Conservation (phyloP, 2,888 invertebrate species). For the Cheilosia variabilis region DNA sequence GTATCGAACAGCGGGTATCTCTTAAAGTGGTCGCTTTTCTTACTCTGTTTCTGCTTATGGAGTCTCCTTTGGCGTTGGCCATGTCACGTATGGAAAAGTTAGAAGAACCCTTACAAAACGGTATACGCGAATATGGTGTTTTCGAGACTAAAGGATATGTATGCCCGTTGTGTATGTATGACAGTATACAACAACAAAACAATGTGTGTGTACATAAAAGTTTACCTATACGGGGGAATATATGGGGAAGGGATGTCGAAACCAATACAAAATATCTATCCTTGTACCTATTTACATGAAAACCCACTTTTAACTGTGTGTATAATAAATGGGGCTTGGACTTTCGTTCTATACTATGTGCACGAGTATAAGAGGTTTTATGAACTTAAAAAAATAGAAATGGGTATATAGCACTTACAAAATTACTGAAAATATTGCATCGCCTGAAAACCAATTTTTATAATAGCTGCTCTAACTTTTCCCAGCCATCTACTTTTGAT, state of each 20-base stretch:
- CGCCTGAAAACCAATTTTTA: too few species aligned
- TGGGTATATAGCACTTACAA: too few species aligned
- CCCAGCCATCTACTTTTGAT: too few species aligned
- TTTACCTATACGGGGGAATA: constrained; percentile 20
- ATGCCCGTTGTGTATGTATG: constrained; percentile 1
- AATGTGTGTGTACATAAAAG: constrained; percentile 31
- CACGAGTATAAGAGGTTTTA: background rate
- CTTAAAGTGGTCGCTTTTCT: constrained; percentile 62
- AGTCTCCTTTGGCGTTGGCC: constrained; percentile 54
- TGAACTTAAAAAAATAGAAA: too few species aligned
- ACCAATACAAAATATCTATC: constrained; percentile 54
- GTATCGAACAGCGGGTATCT: constrained; percentile 66
- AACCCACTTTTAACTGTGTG: constrained; percentile 25
- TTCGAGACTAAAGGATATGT: background rate
- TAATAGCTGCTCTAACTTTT: too few species aligned
- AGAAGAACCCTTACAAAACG: constrained; percentile 26
- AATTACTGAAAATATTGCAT: too few species aligned
- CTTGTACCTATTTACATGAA: constrained; percentile 53
- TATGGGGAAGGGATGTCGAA: constrained; percentile 35
- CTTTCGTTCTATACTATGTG: constrained; percentile 35
- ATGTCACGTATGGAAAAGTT: constrained; percentile 49
- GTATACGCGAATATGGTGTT: constrained; percentile 1
- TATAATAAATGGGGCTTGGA: constrained; percentile 52
- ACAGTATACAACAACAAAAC: constrained; percentile 36
- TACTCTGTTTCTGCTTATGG: constrained; percentile 22